These are phyloP conservation scores for Ichneumon xanthorius DNA, from an alignment of 2,888 invertebrate species.

Conservation along the genomic window DNA sequence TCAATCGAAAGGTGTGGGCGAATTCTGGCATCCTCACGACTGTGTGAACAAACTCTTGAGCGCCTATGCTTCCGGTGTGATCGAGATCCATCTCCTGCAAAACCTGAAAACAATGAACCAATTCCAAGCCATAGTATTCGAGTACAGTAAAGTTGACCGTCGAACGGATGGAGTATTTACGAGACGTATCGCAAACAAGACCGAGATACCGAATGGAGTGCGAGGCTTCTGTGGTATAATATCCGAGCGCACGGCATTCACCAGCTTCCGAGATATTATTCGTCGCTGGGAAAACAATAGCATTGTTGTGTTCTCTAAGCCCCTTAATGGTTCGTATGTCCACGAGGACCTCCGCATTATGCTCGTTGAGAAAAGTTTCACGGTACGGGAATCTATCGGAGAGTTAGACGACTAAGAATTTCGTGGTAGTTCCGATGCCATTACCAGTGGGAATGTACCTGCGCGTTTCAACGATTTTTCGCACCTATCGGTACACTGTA, in stretches of 20 bases:
- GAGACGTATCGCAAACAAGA: conserved; percentile 21
- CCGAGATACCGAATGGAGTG: conserved; percentile 13
- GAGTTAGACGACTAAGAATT: neutral
- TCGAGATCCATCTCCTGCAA: conserved; percentile 88
- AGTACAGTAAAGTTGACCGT: conserved; percentile 6
- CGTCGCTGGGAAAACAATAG: conserved; percentile 65
- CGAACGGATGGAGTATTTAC: conserved; percentile 25
- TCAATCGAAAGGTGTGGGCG: conserved; percentile 87
- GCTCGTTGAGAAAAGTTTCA: conserved; percentile 53
- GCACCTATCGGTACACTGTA: neutral
- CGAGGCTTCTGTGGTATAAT: conserved; percentile 10
- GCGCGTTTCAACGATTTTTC: neutral
- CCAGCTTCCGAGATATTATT: conserved; percentile 22
- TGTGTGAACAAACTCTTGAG: conserved; percentile 88
- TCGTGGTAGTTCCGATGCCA: conserved; percentile 16
- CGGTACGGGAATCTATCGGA: conserved; percentile 1
- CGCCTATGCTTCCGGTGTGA: conserved; percentile 86
- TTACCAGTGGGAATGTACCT: neutral
- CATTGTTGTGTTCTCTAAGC: conserved; percentile 69
- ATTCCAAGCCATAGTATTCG: neutral
- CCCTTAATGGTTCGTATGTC: conserved; percentile 65
- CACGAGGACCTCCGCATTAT: conserved; percentile 8
- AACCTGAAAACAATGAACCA: conserved; percentile 84
- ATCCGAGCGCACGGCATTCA: conserved; percentile 20
- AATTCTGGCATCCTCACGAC: conserved; percentile 89